These are phyloP conservation scores for Cyprinodon brontotheroides DNA, from an alignment of 2,113 vertebrate species.

Conservation along the genomic window DNA sequence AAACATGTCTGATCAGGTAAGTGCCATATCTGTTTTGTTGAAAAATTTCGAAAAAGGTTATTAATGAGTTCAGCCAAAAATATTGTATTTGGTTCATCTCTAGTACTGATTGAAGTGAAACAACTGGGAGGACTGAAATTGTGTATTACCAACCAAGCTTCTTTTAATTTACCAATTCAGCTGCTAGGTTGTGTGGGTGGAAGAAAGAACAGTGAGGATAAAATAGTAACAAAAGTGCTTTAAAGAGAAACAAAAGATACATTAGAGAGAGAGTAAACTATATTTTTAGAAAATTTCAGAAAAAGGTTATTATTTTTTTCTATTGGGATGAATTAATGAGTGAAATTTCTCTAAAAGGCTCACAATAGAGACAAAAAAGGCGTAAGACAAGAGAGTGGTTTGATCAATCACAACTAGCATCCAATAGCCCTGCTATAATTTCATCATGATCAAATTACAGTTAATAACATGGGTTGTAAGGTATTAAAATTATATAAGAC, in stretches of 20 bases:
- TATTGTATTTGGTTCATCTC: background rate
- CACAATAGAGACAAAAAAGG: constrained; percentile 10
- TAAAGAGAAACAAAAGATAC: constrained; percentile 44
- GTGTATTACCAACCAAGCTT: constrained; percentile 36
- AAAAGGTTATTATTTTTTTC: constrained; percentile 65
- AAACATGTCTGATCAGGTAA: no score
- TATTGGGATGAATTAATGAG: constrained; percentile 41
- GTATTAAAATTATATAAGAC: background rate
- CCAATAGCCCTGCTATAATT: background rate
- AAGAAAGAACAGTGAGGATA: constrained; percentile 14
- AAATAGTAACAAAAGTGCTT: constrained; percentile 56
- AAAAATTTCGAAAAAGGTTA: background rate
- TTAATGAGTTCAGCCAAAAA: background rate
- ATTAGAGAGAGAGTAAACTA: constrained; percentile 46
- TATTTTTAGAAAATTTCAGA: constrained; percentile 48
- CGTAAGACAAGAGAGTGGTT: background rate
- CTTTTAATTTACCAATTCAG: constrained; percentile 24
- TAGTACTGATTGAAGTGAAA: background rate
- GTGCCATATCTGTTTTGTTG: no score
- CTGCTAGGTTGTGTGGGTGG: background rate
- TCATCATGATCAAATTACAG: background rate
- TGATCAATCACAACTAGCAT: background rate
- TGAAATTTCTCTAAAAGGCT: constrained; percentile 26
- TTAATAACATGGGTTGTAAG: background rate
- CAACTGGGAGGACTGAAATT: constrained; percentile 6